Conservation (phyloP, 2,888 invertebrate genomes). For the Suillia variegata region DNA sequence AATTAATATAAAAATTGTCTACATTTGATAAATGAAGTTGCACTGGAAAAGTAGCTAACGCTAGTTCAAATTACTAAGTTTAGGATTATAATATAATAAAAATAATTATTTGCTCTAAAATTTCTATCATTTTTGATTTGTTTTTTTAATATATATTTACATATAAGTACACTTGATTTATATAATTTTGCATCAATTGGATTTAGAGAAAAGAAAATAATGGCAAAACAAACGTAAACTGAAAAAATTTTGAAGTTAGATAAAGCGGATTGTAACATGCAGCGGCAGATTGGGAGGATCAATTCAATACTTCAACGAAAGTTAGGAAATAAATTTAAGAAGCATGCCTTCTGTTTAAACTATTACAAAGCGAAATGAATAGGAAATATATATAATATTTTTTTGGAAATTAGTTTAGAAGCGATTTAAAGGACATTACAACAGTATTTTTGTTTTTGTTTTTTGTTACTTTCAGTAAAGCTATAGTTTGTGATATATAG, state of each 20-base stretch:
- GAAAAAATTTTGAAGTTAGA: conserved; percentile 1
- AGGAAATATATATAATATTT: background rate
- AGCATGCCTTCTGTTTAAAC: background rate
- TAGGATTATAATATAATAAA: background rate
- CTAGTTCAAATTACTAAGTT: no score
- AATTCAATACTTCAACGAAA: no score
- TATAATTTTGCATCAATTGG: conserved; percentile 29
- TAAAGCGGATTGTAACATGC: background rate
- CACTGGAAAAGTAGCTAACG: no score
- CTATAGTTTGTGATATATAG: background rate
- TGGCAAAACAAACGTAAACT: background rate
- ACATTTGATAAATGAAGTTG: no score
- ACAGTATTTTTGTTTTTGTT: background rate
- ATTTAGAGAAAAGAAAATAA: conserved; percentile 21
- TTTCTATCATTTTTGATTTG: conserved; percentile 47
- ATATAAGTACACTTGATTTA: conserved; percentile 19
- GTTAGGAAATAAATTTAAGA: background rate
- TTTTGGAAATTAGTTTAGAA: background rate
- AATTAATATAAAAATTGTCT: no score
- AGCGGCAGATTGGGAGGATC: background rate
- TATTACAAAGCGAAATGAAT: conserved; percentile 2
- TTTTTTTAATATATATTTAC: no score
- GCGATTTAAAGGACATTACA: background rate
- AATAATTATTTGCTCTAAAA: conserved; percentile 30
- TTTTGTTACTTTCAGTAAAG: background rate